A percentile compares a stretch with the other conserved stretches of the same genome.
Conservation (phyloP, 2,888 invertebrate species). For the Plemyria rubiginata region DNA sequence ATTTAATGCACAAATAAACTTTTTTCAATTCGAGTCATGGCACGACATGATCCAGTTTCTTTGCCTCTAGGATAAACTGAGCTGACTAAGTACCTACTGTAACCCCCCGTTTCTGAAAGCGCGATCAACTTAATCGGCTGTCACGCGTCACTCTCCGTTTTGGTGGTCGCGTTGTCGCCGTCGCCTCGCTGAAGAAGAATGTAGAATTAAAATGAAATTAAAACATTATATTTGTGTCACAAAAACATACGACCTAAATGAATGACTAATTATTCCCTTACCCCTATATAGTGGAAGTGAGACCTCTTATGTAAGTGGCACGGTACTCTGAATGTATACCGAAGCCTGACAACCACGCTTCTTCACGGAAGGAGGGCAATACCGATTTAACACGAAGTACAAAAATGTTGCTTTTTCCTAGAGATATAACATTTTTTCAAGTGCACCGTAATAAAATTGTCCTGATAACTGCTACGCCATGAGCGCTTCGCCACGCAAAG, state of each 20-base stretch:
- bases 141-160: no score
- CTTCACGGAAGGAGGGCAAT: conserved; percentile 54
- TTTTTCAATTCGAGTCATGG: conserved; percentile 9
- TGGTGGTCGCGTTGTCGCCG: no score
- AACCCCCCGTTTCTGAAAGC: no score
- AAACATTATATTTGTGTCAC: no score
- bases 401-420: no score
- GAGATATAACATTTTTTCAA: no score
- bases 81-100: no score
- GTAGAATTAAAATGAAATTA: no score
- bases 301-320: conserved; percentile 38
- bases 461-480: not conserved
- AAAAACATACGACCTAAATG: no score
- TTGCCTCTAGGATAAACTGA: not conserved
- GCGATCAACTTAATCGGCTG: no score
- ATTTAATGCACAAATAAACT: conserved; percentile 30
- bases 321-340: conserved; percentile 34
- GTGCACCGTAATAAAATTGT: not conserved
- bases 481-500: not conserved
- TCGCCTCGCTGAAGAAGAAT: no score
- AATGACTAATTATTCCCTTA: conserved; percentile 6
- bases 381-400: conserved; percentile 53
- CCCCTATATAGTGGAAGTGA: not conserved
- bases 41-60: conserved; percentile 5
- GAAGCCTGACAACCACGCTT: conserved; percentile 50